Base-by-base conservation (phyloP, 2,797 vertebrate species). In the Alexandromys oeconomus region DNA sequence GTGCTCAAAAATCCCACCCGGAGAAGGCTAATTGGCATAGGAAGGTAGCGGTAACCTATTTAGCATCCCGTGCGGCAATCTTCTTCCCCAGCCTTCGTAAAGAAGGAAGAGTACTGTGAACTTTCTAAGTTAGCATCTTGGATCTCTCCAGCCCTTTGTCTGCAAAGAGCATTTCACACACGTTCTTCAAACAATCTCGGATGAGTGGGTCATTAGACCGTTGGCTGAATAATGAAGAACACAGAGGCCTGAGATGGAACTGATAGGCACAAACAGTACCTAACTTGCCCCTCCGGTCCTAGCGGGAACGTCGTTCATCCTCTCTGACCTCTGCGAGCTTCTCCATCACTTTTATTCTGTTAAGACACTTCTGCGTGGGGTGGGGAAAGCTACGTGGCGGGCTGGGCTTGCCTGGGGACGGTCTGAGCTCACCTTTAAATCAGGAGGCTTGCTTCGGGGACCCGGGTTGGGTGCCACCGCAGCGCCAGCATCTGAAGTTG, bases 371-470 rank as follows among this genome's bases (percentile, higher is more conserved):
- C 74, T 89, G 87, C 74, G 43, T 37, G 40, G 29, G 74, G 74
- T 89, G 54, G 48, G 54, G 59, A 82, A 48, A 94, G 93, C 92
- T 80, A 80, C 71, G 90, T 59, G 67, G 54, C 67, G 6, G 67
- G 88, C 59, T 77, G 78, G 79, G 85, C 74, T 93, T 46, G 87
- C n/a, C 87, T 15, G 51, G 61, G 94, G 10, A 94, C 46, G 76
- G 77, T 93, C 91, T 87, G 89, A 43, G 89, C 98, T 98, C 98
- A 99, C 99, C 98, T 99, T 99, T 97, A 99, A 98, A 94, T 99
- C 99, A 43, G 98, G 99, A 94, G 99, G 98, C 81, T 99, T 99
- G 98, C 96, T 98, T 73, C 99, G 98, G n/a, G 97, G 96, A 71
- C 98, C 97, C 11, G 96, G 96, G 88, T 97, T 98, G 43, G 98